Evolutionary conservation across 2,113 vertebrate genomes (phyloP), one percentile per base, ranked within the genome.

Genomic region (Sphaerodactylus townsendi): DNA sequence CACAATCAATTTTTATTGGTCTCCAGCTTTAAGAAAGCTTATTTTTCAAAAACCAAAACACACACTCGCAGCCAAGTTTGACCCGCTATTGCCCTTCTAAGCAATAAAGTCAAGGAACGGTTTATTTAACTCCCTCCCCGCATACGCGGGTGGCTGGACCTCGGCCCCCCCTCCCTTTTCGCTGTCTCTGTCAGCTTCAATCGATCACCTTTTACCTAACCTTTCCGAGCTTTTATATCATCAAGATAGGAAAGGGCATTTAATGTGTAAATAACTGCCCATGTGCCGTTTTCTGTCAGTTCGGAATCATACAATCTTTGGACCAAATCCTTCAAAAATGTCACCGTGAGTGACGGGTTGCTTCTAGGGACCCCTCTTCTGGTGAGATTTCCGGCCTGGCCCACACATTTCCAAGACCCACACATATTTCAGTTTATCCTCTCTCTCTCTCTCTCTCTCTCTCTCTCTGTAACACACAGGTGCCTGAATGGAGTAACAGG

Each of bases 191-290:
- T 82, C 62, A 56, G 69, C 7, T 82, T 41, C 1, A 56, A 77
- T 2, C 7, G 83, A 84, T 77, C 41, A n/a, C 14, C 66, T 79
- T 8, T 53, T 88, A 84, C 72, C 85, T 81, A 84, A 83, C 46
- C 41, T 89, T 87, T 86, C 6, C 66, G 59, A 77, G 11, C n/a
- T 79, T 59, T 91, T 88, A n/a, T 48, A 83, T 65, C 62, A 48
- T 62, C 15, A 72, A 80, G 72, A 76, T 0, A 76, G 77, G 44
- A 73, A 64, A 76, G 88, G 5, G 41, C 81, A 81, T 64, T 87
- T 66, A 83, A 87, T 68, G n/a, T 71, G 37, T 2, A 19, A 37
- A 74, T 71, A 88, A 44, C 41, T 11, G 3, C 46, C 62, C 25
- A 41, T 87, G 86, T 84, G 53, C 83, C 65, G 46, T 84, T 80